Evolutionary conservation across 2,797 vertebrate genomes (phyloP).

Genomic region (Galagoides demidoff): DNA sequence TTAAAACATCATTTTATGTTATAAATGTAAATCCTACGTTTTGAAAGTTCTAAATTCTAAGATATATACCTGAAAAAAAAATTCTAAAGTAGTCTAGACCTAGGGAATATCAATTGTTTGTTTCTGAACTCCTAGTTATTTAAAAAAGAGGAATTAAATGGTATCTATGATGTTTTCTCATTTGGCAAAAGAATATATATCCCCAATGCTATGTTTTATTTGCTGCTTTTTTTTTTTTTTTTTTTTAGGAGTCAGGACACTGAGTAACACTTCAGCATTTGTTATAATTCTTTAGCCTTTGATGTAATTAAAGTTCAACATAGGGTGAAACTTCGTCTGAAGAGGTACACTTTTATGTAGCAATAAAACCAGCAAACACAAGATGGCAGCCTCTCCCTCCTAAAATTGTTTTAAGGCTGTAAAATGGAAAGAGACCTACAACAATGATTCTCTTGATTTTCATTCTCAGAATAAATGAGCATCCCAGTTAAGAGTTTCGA

Average conservation of each 20-base stretch:
- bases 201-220: neutral
- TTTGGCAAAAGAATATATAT: neutral
- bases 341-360: neutral
- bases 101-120: neutral
- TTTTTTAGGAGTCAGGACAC: neutral
- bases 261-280: neutral
- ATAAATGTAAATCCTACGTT: neutral
- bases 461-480: constrained; percentile 32
- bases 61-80: neutral
- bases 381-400: constrained; percentile 70
- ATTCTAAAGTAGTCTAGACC: neutral
- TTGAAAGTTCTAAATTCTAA: neutral
- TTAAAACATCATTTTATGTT: constrained; percentile 33
- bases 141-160: constrained; percentile 24
- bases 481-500: constrained; percentile 18
- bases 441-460: neutral
- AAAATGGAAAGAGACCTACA: neutral
- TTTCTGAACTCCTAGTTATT: neutral
- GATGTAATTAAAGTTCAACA: neutral
- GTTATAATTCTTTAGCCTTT: neutral
- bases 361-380: constrained; percentile 48
- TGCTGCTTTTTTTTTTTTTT: neutral
- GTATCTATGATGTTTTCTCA: neutral
- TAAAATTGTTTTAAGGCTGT: neutral
- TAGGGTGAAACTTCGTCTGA: neutral